Percentiles rank a stretch among this genome's conserved stretches.
These are phyloP conservation scores for Anguilla megastoma DNA, from an alignment of 2,797 vertebrate genomes.

Conservation along the genomic window DNA sequence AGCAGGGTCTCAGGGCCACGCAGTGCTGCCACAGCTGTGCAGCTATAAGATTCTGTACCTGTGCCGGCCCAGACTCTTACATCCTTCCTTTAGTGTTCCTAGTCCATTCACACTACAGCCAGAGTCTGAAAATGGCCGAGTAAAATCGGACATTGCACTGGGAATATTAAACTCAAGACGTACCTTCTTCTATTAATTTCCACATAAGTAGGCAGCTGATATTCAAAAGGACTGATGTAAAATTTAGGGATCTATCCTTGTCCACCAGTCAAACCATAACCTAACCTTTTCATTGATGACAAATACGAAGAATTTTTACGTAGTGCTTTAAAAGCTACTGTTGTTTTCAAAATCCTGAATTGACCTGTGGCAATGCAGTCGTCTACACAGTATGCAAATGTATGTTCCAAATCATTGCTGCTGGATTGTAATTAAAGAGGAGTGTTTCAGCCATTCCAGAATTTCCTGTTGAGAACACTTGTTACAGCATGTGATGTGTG, in stretches of 20 bases:
- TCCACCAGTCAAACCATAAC: neutral
- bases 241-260: neutral
- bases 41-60: no score
- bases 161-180: neutral
- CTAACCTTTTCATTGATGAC: neutral
- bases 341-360: neutral
- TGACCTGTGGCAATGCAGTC: neutral
- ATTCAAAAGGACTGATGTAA: neutral
- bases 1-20: no score
- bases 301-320: neutral
- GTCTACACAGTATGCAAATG: neutral
- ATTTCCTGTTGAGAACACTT: conserved; percentile 20
- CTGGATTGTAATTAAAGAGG: neutral
- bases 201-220: neutral
- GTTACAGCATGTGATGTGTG: conserved; percentile 4
- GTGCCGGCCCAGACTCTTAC: no score
- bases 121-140: neutral
- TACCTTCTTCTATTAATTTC: neutral
- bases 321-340: neutral
- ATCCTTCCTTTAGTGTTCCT: neutral
- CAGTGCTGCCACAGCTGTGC: no score
- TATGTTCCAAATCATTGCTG: neutral
- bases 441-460: neutral
- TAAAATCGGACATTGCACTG: neutral
- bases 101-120: neutral